These are phyloP conservation scores for Carterocephalus palaemon DNA, from an alignment of 2,888 invertebrate genomes.

Conservation along the genomic window DNA sequence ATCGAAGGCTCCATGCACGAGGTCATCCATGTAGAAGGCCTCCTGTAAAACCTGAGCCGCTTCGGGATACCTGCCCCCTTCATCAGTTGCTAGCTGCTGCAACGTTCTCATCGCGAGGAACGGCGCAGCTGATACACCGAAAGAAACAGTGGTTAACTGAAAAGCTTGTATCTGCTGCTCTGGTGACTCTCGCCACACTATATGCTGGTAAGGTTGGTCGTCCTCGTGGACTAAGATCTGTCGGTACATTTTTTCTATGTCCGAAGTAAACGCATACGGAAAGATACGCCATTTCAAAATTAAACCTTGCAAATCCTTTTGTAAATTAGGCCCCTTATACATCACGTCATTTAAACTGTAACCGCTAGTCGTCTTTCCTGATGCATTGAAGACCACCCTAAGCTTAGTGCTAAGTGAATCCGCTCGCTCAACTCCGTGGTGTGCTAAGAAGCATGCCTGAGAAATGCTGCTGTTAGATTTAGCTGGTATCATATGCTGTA, in stretches of 20 bases:
- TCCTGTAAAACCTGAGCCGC: slow-evolving; percentile 24
- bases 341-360: slow-evolving; percentile 31
- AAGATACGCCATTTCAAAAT: slow-evolving; percentile 24
- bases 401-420: too few relatives aligned
- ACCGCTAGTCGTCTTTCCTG: slow-evolving; percentile 24
- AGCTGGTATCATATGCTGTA: not conserved
- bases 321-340: slow-evolving; percentile 29
- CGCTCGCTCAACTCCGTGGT: too few relatives aligned
- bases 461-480: not conserved
- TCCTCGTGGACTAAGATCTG: slow-evolving; percentile 10
- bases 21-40: slow-evolving; percentile 35
- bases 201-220: slow-evolving; percentile 21
- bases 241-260: slow-evolving; percentile 26
- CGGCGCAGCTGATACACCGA: slow-evolving; percentile 25
- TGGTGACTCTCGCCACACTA: too few relatives aligned
- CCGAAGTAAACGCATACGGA: slow-evolving; percentile 23
- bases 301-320: too few relatives aligned
- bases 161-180: slow-evolving; percentile 4
- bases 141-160: slow-evolving; percentile 24
- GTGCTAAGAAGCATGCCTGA: not conserved
- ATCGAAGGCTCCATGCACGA: slow-evolving; percentile 29
- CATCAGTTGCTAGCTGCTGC: slow-evolving; percentile 29
- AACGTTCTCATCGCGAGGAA: slow-evolving; percentile 29
- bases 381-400: slow-evolving; percentile 34
- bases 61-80: slow-evolving; percentile 25